These are phyloP conservation scores for Heliconius hortense DNA, from an alignment of 2,888 invertebrate genomes.

Conservation along the genomic window DNA sequence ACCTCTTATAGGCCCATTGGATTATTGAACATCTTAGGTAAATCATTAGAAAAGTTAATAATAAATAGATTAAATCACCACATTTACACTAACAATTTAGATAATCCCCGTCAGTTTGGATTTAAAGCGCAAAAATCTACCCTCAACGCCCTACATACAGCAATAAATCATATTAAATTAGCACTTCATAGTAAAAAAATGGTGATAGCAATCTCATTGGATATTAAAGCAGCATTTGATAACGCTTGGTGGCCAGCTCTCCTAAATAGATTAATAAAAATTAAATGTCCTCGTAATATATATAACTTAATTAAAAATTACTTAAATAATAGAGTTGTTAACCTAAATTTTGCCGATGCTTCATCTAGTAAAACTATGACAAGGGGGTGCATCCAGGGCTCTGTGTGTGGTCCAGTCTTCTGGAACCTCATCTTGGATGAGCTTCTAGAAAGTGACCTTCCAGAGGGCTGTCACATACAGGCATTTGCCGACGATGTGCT, in stretches of 20 bases:
- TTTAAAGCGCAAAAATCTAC: not conserved
- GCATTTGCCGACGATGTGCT: constrained; percentile 42
- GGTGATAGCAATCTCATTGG: not conserved
- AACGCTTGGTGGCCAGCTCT: constrained; percentile 38
- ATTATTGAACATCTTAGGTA: not conserved
- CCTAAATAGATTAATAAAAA: constrained; percentile 33
- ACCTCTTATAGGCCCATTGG: not conserved
- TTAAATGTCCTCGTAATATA: constrained; percentile 41
- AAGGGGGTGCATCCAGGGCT: constrained; percentile 47
- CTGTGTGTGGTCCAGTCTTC: constrained; percentile 40
- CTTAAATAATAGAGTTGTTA: constrained; percentile 30
- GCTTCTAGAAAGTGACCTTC: constrained; percentile 31
- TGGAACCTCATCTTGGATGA: constrained; percentile 48
- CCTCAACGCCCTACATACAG: not conserved
- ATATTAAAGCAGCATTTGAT: not conserved
- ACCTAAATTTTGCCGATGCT: constrained; percentile 32
- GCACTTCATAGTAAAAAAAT: not conserved
- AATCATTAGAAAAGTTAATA: not conserved
- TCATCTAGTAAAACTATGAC: constrained; percentile 33
- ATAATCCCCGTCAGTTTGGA: not conserved
- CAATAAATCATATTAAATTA: not conserved
- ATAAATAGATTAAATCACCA: not conserved
- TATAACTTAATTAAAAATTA: constrained; percentile 41
- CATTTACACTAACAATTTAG: not conserved
- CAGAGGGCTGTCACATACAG: constrained; percentile 36